These are phyloP conservation scores for Antheraea mylitta DNA, from an alignment of 1,140 invertebrate species.

Conservation along the genomic window DNA sequence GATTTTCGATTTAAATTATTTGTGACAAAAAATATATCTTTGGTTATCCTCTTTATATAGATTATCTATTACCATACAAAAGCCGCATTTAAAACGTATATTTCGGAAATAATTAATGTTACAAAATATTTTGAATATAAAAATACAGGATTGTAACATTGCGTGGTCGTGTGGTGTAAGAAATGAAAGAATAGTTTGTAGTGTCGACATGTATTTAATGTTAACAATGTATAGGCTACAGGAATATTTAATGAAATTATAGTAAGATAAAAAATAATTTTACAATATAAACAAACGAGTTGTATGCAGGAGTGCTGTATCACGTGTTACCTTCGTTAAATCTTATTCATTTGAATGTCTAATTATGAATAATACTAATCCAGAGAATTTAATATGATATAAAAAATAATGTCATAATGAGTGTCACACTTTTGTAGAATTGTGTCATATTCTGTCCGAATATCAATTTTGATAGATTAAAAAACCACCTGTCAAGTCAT, in stretches of 20 bases:
- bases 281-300: constrained; percentile 33
- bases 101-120: too few species aligned
- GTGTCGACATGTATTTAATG: constrained; percentile 78
- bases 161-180: constrained; percentile 38
- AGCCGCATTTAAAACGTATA: too few species aligned
- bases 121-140: too few species aligned
- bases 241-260: constrained; percentile 60
- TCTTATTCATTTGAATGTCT: neutral
- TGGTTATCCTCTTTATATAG: too few species aligned
- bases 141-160: constrained; percentile 9
- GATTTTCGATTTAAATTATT: too few species aligned
- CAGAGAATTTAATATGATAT: neutral
- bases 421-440: neutral
- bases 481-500: neutral
- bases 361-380: neutral
- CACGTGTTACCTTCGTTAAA: constrained; percentile 31
- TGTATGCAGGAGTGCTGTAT: constrained; percentile 49
- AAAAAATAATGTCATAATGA: neutral
- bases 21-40: too few species aligned
- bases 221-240: constrained; percentile 73
- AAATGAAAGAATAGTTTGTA: constrained; percentile 73
- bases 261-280: constrained; percentile 56
- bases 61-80: too few species aligned
- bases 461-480: neutral
- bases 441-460: neutral